These are phyloP conservation scores for Gryllus bimaculatus DNA, from an alignment of 1,140 invertebrate species.

Conservation along the genomic window DNA sequence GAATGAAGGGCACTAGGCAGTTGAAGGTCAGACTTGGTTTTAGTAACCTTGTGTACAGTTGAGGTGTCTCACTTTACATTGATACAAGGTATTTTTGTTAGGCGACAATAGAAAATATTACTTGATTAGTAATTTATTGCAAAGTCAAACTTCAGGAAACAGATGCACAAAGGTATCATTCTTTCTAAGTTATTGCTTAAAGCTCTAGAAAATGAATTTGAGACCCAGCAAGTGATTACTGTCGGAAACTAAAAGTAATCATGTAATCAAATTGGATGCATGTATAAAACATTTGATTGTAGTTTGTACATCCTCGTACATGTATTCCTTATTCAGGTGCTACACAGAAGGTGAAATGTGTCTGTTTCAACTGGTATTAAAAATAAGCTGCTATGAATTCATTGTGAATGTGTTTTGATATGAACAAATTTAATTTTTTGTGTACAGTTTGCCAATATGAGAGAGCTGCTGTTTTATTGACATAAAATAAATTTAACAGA, in stretches of 20 bases:
- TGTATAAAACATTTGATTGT: not conserved
- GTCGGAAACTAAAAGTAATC: too few relatives aligned
- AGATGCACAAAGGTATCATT: not conserved
- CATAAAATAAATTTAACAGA: too few relatives aligned
- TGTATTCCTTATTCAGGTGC: not conserved
- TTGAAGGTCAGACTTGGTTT: slow-evolving; percentile 4
- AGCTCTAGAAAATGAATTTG: not conserved
- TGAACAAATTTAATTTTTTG: too few relatives aligned
- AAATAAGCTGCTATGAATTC: too few relatives aligned
- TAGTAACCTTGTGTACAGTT: slow-evolving; percentile 4
- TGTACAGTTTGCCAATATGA: too few relatives aligned
- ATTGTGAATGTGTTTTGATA: too few relatives aligned
- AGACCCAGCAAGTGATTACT: not conserved
- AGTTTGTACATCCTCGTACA: not conserved
- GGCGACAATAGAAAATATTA: not conserved
- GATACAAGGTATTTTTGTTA: not conserved
- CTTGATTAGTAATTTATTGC: slow-evolving; percentile 5
- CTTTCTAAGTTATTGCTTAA: not conserved
- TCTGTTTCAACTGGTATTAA: too few relatives aligned
- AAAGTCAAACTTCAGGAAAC: not conserved
- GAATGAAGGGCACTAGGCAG: not conserved
- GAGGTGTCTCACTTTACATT: not conserved
- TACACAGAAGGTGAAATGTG: too few relatives aligned
- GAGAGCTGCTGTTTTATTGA: too few relatives aligned
- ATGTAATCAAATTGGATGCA: too few relatives aligned